These are phyloP conservation scores for Sardinella longiceps DNA, from an alignment of 2,797 vertebrate genomes.

Conservation along the genomic window DNA sequence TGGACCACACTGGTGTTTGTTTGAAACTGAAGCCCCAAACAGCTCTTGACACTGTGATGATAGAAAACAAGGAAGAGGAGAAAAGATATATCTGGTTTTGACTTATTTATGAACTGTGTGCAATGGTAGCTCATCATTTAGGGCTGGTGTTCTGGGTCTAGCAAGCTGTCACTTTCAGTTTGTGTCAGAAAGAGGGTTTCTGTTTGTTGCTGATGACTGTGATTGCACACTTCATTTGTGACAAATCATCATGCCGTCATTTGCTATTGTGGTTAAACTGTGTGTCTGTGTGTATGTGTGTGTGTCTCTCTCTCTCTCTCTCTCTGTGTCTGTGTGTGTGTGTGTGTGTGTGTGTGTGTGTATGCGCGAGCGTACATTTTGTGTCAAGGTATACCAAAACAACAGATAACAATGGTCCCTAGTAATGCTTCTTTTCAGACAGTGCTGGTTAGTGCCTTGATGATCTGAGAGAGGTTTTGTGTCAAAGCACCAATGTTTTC, in stretches of 20 bases:
- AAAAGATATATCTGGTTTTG: background rate
- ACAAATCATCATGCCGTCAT: background rate
- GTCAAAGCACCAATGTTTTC: too few relatives aligned
- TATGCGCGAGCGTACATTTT: background rate
- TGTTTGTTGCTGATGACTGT: constrained; percentile 2
- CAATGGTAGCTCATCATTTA: background rate
- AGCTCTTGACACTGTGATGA: background rate
- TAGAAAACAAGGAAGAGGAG: background rate
- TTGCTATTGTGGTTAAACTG: background rate
- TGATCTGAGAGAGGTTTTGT: background rate
- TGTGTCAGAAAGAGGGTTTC: background rate
- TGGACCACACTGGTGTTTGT: background rate
- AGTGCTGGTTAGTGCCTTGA: background rate
- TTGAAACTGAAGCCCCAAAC: background rate
- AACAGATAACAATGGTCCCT: too few relatives aligned
- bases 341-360: background rate
- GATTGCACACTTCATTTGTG: background rate
- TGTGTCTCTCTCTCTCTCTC: too few relatives aligned
- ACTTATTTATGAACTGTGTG: constrained; percentile 9
- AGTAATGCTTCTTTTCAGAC: too few relatives aligned
- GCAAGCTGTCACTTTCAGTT: constrained; percentile 3
- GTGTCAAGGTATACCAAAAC: too few relatives aligned
- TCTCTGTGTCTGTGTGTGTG: background rate
- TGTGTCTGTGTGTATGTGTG: too few relatives aligned
- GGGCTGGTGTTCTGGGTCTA: background rate